A percentile compares a stretch with the other conserved stretches of the same genome.
Evolutionary conservation across 2,113 vertebrate species (phyloP).

Genomic region (Xiphias gladius): DNA sequence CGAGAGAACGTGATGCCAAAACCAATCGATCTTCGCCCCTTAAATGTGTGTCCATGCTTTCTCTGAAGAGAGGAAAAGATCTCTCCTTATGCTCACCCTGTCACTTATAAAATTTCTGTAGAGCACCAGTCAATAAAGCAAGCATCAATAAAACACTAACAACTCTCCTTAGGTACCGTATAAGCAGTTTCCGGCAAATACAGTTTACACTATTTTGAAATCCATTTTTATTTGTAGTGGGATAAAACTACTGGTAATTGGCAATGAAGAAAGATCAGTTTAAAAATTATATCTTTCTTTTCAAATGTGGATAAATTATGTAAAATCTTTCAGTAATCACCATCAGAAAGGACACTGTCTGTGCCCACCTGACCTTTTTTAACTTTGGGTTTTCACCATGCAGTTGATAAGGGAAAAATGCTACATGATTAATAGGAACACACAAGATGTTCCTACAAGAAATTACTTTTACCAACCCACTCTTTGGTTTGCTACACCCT

Average conservation of each 20-base stretch:
- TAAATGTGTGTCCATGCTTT: too few species aligned
- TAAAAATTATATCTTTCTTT: background rate
- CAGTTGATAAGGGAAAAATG: slow-evolving; percentile 7
- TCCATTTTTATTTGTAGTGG: background rate
- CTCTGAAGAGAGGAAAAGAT: slow-evolving; percentile 28
- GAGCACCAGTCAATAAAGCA: background rate
- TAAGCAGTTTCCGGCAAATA: background rate
- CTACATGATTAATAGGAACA: slow-evolving; percentile 65
- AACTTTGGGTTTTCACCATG: slow-evolving; percentile 53
- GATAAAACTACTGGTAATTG: background rate
- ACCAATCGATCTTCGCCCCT: background rate
- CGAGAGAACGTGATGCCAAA: background rate
- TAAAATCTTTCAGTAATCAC: background rate
- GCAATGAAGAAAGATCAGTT: background rate
- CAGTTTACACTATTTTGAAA: background rate
- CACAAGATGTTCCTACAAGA: background rate
- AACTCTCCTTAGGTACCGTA: background rate
- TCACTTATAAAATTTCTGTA: background rate
- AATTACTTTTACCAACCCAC: slow-evolving; percentile 45
- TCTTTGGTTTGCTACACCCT: background rate
- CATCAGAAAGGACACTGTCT: background rate
- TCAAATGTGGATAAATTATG: background rate
- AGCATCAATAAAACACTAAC: background rate
- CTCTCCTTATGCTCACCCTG: background rate
- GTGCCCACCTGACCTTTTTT: slow-evolving; percentile 18